Base-by-base conservation (phyloP, 2,113 vertebrate species). In the Andinoacara biseriatus region DNA sequence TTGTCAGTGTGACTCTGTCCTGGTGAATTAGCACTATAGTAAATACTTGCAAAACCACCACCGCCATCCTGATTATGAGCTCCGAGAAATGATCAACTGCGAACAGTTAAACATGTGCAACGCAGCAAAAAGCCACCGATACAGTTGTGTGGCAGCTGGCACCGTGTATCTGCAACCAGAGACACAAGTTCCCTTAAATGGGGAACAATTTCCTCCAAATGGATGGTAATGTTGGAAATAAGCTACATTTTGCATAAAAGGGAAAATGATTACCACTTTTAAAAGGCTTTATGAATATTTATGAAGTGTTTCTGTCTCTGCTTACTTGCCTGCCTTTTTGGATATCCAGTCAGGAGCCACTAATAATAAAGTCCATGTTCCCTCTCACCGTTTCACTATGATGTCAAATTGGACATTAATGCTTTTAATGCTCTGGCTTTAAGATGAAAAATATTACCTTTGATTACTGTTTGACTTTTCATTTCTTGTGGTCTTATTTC, bases 201-300 rank as follows among this genome's bases (percentile, higher is more conserved):
- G 72, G 78, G 78, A 90, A 82, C 86, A 58, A 87, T 92, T 94
- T 92, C 26, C 81, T 83, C 84, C 89, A 84, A 92, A 93, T 83
- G 86, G 89, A 80, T 89, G 76, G 40, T 83, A 78, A 83, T 78
- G 77, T 92, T 92, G 90, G 84, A 93, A 90, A 94, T 93, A 92
- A 85, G 82, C 85, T 89, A 67, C 89, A 94, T 95, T 94, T 95
- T 94, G 91, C 90, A 90, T 92, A 91, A 94, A 93, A 92, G 86
- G 79, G 87, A 86, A 93, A 95, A 93, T 91, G 81, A 95, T 94
- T 94, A 93, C 91, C 75, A 85, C 87, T 93, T 94, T 95, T 94
- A 93, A 95, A 94, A 94, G 91, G 87, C 78, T 81, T 85, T 78
- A 94, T 95, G 93, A 95, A 95, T 95, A 95, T 95, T 92, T 93